These are phyloP conservation scores for Cheirogaleus major DNA, from an alignment of 2,797 vertebrate species.

Conservation along the genomic window DNA sequence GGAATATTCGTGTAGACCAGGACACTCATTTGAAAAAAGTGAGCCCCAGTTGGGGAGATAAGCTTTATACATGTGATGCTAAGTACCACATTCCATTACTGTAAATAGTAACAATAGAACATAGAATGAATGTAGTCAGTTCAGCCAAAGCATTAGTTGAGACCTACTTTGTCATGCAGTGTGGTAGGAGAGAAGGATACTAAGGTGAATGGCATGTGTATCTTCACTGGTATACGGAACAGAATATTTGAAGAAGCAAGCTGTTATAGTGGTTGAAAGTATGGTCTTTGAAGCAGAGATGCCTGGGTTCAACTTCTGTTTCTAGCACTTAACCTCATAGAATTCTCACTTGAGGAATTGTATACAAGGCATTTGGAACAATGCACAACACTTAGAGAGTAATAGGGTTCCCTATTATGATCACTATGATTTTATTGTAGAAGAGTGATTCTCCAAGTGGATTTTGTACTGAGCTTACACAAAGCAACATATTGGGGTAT, in stretches of 20 bases:
- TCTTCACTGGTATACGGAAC: background rate
- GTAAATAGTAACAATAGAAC: background rate
- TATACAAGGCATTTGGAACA: background rate
- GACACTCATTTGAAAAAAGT: background rate
- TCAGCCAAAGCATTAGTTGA: background rate
- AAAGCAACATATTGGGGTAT: background rate
- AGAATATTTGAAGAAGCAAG: background rate
- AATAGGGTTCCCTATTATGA: background rate
- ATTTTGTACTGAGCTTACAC: background rate
- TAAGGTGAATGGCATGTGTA: too few relatives aligned
- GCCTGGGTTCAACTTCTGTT: background rate
- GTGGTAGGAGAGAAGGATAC: background rate
- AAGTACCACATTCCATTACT: background rate
- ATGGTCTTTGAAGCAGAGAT: background rate
- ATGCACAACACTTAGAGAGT: background rate
- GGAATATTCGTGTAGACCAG: background rate
- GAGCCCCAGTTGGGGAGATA: background rate
- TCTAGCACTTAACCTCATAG: background rate
- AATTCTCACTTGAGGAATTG: background rate
- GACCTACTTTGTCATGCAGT: background rate
- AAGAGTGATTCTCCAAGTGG: background rate
- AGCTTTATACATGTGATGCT: background rate
- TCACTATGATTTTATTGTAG: background rate
- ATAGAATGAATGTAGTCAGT: background rate
- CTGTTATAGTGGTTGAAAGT: background rate